Conservation (phyloP, 2,888 invertebrate genomes). For the Apodemia mormo region DNA sequence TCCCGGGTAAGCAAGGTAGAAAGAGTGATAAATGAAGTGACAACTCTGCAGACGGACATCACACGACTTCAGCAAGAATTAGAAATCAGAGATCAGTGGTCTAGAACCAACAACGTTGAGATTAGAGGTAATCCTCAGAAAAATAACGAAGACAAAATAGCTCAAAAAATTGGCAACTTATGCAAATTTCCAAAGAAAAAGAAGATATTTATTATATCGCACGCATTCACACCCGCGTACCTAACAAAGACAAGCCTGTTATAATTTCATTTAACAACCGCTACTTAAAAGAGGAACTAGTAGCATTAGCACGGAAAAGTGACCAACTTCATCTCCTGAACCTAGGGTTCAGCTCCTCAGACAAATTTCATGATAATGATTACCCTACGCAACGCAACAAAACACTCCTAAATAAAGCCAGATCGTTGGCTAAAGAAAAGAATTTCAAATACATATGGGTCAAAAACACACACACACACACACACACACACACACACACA, state of each 20-base stretch:
- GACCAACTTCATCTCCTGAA: conserved; percentile 11
- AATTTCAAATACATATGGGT: conserved; percentile 34
- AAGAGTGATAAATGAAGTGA: conserved; percentile 23
- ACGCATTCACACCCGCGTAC: conserved; percentile 29
- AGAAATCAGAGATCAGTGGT: conserved; percentile 32
- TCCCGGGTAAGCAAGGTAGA: conserved; percentile 24
- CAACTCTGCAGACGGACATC: conserved; percentile 25
- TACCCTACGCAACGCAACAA: conserved; percentile 31
- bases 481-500: too few relatives aligned
- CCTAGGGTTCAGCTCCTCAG: conserved; percentile 25
- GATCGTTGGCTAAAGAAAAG: conserved; percentile 28
- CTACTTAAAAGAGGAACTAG: conserved; percentile 19
- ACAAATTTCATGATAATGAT: conserved; percentile 31
- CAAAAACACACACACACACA: too few relatives aligned
- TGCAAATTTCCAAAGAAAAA: conserved; percentile 24
- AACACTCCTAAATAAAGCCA: conserved; percentile 24
- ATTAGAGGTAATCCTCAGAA: conserved; percentile 25
- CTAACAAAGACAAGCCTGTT: conserved; percentile 30
- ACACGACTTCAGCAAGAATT: conserved; percentile 23
- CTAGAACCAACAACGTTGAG: conserved; percentile 28
- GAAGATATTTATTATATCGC: conserved; percentile 36
- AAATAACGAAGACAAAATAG: conserved; percentile 31
- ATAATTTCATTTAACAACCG: conserved; percentile 26
- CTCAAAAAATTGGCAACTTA: conserved; percentile 21
- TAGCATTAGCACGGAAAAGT: conserved; percentile 11